Conservation (phyloP, 2,797 vertebrate genomes). For the Sebastes minor region DNA sequence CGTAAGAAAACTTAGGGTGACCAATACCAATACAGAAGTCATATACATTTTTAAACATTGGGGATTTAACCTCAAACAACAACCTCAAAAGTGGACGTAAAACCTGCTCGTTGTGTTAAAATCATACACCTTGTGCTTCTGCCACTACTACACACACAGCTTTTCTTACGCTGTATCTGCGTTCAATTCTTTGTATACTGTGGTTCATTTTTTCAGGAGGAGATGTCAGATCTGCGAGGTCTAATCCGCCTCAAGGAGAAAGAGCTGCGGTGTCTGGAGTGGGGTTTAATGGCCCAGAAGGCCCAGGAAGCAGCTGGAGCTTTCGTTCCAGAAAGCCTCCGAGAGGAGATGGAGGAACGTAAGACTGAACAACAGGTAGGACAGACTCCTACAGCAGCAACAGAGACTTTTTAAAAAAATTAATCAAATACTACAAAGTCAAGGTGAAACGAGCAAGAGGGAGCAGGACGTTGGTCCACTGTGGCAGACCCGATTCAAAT, state of each 20-base stretch:
- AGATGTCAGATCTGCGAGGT: conserved; percentile 85
- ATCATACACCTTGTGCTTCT: background rate
- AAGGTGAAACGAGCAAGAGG: conserved; percentile 75
- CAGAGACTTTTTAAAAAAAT: conserved; percentile 15
- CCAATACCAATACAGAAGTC: background rate
- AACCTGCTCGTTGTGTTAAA: background rate
- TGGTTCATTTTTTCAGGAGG: conserved; percentile 79
- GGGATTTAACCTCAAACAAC: background rate
- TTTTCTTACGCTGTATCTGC: background rate
- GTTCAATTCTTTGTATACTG: background rate
- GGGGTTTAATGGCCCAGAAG: conserved; percentile 80
- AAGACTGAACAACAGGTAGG: conserved; percentile 75
- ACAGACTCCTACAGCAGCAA: background rate
- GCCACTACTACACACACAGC: background rate
- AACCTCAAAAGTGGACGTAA: background rate
- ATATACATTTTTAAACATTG: background rate
- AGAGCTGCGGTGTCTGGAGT: conserved; percentile 85
- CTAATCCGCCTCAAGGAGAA: conserved; percentile 83
- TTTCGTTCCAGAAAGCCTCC: conserved; percentile 80
- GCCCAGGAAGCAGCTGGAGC: conserved; percentile 81
- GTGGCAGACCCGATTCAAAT: conserved; percentile 73
- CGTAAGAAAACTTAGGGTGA: background rate
- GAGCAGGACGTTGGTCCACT: conserved; percentile 64
- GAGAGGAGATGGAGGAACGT: conserved; percentile 69
- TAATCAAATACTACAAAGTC: conserved; percentile 65